These are phyloP conservation scores for Anoplius nigerrimus DNA, from an alignment of 2,888 invertebrate species.

Conservation along the genomic window DNA sequence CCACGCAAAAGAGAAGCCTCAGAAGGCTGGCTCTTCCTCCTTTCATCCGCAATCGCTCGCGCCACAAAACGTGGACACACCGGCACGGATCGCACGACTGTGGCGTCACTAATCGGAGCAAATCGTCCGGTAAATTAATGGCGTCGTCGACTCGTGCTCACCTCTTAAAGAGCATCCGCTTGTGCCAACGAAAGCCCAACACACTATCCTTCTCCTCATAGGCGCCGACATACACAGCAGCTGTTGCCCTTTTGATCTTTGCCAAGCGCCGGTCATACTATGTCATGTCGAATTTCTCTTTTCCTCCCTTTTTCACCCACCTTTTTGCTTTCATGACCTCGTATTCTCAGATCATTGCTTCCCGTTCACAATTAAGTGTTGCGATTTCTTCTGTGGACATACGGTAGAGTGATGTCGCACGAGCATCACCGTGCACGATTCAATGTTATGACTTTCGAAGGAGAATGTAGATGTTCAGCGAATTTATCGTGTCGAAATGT, in stretches of 20 bases:
- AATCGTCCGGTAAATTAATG: slow-evolving; percentile 53
- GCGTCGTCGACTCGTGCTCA: slow-evolving; percentile 22
- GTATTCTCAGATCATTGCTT: no score
- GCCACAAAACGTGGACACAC: slow-evolving; percentile 13
- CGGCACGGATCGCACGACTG: slow-evolving; percentile 22
- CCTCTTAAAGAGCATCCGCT: slow-evolving; percentile 24
- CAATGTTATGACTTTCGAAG: no score
- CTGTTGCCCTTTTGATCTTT: slow-evolving; percentile 11
- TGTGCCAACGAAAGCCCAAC: slow-evolving; percentile 27
- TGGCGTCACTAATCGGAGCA: slow-evolving; percentile 45
- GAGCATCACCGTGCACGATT: no score
- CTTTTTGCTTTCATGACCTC: no score
- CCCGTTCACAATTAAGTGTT: no score
- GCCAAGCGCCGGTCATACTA: slow-evolving; percentile 11
- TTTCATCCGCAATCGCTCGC: slow-evolving; percentile 12
- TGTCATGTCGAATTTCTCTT: no score
- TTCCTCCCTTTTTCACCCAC: neutral
- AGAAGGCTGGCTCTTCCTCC: slow-evolving; percentile 16
- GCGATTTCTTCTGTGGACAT: no score
- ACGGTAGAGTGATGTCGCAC: no score
- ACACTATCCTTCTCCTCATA: slow-evolving; percentile 26
- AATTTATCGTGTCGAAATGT: no score
- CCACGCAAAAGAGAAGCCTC: slow-evolving; percentile 22
- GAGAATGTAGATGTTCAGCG: no score
- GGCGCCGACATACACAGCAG: slow-evolving; percentile 11